phyloP scores from a whole-genome alignment of 1,140 invertebrate species.

The Macrotrachela quadricornifera region DNA sequence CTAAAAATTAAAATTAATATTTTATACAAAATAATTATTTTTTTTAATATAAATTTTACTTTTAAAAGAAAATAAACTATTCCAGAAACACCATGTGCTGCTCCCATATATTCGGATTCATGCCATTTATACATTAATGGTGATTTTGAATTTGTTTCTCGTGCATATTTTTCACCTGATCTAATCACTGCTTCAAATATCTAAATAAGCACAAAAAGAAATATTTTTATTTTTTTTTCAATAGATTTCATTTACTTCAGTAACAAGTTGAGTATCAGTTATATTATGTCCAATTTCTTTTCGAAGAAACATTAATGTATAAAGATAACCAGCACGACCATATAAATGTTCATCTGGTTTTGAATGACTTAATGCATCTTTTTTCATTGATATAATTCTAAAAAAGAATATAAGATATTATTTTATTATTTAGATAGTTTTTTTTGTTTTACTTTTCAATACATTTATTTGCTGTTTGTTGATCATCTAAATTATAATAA shows the following conservation, averaged over 20 bases:
- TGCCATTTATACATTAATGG: constrained; percentile 14
- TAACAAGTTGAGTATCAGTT: constrained; percentile 15
- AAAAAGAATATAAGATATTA: not conserved
- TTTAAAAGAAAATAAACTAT: constrained; percentile 44
- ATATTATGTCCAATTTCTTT: constrained; percentile 32
- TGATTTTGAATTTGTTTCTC: not conserved
- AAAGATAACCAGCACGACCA: constrained; percentile 62
- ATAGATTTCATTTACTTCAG: constrained; percentile 12
- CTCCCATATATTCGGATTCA: not conserved
- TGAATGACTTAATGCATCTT: too few relatives aligned
- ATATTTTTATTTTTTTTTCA: not conserved
- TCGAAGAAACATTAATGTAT: constrained; percentile 31
- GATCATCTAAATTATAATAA: constrained; percentile 30
- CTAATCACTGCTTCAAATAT: constrained; percentile 31
- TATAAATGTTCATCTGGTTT: constrained; percentile 56
- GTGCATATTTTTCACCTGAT: not conserved
- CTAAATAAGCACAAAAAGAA: constrained; percentile 24
- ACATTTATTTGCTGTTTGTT: constrained; percentile 14
- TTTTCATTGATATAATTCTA: not conserved
- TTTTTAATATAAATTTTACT: too few relatives aligned
- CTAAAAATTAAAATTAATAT: too few relatives aligned
- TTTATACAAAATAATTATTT: too few relatives aligned
- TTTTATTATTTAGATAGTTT: too few relatives aligned
- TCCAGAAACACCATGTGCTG: not conserved
- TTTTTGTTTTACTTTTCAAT: constrained; percentile 16